Evolutionary conservation across 2,797 vertebrate species (phyloP).

Genomic region (Coregonus suidteri): DNA sequence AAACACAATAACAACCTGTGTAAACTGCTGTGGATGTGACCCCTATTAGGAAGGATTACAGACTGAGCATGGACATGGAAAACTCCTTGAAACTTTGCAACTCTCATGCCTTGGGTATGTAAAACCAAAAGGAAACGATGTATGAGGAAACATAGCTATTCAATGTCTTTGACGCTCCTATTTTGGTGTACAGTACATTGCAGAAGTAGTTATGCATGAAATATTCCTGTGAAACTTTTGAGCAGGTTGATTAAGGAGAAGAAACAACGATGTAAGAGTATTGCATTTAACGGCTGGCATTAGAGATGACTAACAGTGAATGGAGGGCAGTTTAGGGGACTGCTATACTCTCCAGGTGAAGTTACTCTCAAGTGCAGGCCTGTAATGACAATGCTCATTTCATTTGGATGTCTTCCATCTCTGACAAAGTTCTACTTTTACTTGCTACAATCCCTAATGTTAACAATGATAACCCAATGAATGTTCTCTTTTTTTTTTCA

Average conservation of each 20-base stretch:
- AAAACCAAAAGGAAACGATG: too few relatives aligned
- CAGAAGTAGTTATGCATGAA: background rate
- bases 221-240: background rate
- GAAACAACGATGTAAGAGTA: background rate
- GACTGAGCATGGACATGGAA: conserved; percentile 3
- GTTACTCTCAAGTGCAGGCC: background rate
- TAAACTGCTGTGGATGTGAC: background rate
- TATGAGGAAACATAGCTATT: background rate
- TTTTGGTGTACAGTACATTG: background rate
- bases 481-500: too few relatives aligned
- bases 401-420: too few relatives aligned
- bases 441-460: too few relatives aligned
- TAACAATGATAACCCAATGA: too few relatives aligned
- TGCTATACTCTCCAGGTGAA: background rate
- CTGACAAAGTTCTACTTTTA: too few relatives aligned
- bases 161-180: background rate
- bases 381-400: background rate
- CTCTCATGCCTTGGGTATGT: background rate
- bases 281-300: background rate
- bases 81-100: background rate
- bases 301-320: background rate
- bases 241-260: background rate
- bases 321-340: background rate
- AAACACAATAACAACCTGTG: background rate
- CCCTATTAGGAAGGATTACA: conserved; percentile 6